Percentiles rank a stretch among this genome's conserved stretches.
These are phyloP conservation scores for Thalassoma bifasciatum DNA, from an alignment of 2,113 vertebrate species.

Conservation along the genomic window DNA sequence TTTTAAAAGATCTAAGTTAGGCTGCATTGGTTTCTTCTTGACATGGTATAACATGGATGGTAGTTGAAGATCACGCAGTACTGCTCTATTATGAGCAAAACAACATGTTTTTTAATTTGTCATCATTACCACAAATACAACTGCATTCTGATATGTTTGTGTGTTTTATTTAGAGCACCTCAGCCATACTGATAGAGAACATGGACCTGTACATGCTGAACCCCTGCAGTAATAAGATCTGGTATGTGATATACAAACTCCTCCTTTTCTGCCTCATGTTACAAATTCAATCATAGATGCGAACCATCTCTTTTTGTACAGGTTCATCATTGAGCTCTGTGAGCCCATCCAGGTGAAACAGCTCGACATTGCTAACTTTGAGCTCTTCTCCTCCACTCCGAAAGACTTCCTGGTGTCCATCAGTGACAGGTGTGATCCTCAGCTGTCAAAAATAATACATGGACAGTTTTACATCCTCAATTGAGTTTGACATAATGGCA, in stretches of 20 bases:
- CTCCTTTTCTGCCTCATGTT: background rate
- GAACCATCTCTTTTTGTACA: slow-evolving; percentile 55
- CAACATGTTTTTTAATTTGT: background rate
- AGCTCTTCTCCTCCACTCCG: slow-evolving; percentile 98
- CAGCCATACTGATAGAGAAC: slow-evolving; percentile 96
- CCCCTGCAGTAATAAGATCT: slow-evolving; percentile 98
- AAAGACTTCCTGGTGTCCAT: slow-evolving; percentile 98
- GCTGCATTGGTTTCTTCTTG: no score
- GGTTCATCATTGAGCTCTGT: slow-evolving; percentile 99
- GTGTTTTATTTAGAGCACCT: slow-evolving; percentile 88
- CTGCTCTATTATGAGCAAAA: background rate
- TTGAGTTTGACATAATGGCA: no score
- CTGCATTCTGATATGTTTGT: background rate
- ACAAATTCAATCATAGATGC: background rate
- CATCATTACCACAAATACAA: background rate
- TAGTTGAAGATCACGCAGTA: no score
- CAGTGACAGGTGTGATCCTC: slow-evolving; percentile 90
- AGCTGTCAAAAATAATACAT: background rate
- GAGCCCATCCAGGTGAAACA: slow-evolving; percentile 99
- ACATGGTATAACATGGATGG: no score
- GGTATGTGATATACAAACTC: slow-evolving; percentile 80
- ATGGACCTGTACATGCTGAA: slow-evolving; percentile 99
- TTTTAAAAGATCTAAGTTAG: no score
- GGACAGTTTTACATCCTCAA: no score
- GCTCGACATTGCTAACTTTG: slow-evolving; percentile 97